Conservation (phyloP, 2,113 vertebrate genomes). For the Scartelaos histophorus region DNA sequence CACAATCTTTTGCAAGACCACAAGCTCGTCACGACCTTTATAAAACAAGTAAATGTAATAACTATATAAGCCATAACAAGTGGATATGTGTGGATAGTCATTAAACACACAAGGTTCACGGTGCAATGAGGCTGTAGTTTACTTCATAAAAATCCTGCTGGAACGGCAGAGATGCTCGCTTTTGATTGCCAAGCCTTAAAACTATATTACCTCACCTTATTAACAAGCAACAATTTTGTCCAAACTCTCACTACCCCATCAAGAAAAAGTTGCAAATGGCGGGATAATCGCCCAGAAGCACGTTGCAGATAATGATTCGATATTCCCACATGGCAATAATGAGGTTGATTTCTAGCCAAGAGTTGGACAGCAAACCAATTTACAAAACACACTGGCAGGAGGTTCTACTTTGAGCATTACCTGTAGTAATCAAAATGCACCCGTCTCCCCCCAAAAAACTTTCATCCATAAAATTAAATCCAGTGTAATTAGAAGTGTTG, state of each 20-base stretch:
- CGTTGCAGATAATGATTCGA: constrained; percentile 52
- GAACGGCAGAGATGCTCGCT: not conserved
- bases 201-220: constrained; percentile 5
- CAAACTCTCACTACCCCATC: constrained; percentile 22
- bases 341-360: constrained; percentile 61
- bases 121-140: not conserved
- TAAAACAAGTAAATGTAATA: not conserved
- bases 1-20: not conserved
- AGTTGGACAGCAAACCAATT: constrained; percentile 50
- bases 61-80: not conserved
- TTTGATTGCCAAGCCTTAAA: constrained; percentile 2
- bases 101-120: not conserved
- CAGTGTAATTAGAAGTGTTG: constrained; percentile 51
- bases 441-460: constrained; percentile 49
- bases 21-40: not conserved
- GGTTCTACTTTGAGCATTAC: constrained; percentile 57
- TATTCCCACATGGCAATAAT: constrained; percentile 59
- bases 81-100: not conserved
- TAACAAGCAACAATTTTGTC: constrained; percentile 21
- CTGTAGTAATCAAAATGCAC: constrained; percentile 66
- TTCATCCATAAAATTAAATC: constrained; percentile 68
- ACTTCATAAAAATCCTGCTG: constrained; percentile 6
- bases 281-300: constrained; percentile 37
- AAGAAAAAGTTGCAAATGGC: constrained; percentile 24
- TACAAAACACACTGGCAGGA: constrained; percentile 54